phyloP scores from a whole-genome alignment of 1,140 invertebrate genomes.

The Tetranychus cinnabarinus region DNA sequence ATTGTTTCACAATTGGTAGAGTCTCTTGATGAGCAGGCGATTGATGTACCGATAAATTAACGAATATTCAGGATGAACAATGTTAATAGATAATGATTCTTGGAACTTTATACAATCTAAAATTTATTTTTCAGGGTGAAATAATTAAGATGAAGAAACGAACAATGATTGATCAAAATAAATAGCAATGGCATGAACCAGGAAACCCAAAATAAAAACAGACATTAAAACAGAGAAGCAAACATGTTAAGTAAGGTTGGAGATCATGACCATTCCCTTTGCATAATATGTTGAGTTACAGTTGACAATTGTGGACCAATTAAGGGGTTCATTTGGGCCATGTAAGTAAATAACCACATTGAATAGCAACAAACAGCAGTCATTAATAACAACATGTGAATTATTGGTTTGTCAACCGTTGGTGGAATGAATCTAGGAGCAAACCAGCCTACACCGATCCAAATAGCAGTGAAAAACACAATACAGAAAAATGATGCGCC shows the following conservation, averaged over 20 bases:
- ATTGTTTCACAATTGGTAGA: no score
- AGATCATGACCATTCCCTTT: slow-evolving; percentile 2
- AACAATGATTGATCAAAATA: no score
- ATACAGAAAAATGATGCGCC: not conserved
- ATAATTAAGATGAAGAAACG: no score
- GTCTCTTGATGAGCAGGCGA: no score
- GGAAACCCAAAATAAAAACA: no score
- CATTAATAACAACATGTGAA: slow-evolving; percentile 59
- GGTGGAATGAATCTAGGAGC: slow-evolving; percentile 62
- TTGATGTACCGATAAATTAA: no score
- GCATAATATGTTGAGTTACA: slow-evolving; percentile 43
- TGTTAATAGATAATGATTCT: no score
- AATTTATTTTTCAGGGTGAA: no score
- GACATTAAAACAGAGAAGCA: no score
- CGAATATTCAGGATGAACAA: no score
- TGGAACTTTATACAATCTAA: no score
- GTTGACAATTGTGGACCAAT: slow-evolving; percentile 56
- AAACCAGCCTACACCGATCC: slow-evolving; percentile 55
- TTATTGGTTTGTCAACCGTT: slow-evolving; percentile 60
- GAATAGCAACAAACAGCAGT: slow-evolving; percentile 68
- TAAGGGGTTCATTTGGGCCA: slow-evolving; percentile 83
- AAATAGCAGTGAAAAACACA: slow-evolving; percentile 38
- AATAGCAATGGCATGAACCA: no score
- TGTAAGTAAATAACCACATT: slow-evolving; percentile 77
- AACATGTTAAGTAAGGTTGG: not conserved